Base-by-base conservation (phyloP, 1,140 invertebrate genomes). In the Lanistes nyassanus region DNA sequence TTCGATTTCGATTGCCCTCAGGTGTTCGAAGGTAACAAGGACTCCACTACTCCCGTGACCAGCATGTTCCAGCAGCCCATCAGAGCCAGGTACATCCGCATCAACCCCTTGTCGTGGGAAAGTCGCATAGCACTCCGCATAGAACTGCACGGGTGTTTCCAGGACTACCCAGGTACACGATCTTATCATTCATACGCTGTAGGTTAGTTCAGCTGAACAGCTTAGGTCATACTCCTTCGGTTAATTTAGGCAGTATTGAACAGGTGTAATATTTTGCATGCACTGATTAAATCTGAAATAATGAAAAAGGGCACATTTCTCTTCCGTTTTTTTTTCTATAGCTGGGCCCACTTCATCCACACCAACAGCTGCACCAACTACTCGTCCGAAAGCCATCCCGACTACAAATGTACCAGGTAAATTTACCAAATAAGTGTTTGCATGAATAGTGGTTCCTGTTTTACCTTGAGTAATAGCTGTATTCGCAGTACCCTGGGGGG, bases 21-120 rank as follows among this genome's bases (percentile, higher is more conserved):
- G 90, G 87, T 94, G 29, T 95, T 95, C 84, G 91, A 92, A 84
- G 95, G 94, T 1, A 94, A 94, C 29, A 83, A 92, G 0, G 92
- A 94, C 84, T 88, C 90, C 47, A 88, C 86, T 0, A 90, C 89
- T 0, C 90, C 92, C 0, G 88, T 92, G 1, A 89, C 91, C 77
- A 92, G 94, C 78, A 91, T 93, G 70, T 94, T 92, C 68, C 65
- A 73, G 29, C 85, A 88, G 34, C 93, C 94, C 23, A 90, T 96
- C 56, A 93, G 95, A 86, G 93, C 95, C 0, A 92, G 92, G 79
- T 91, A 92, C 37, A 78, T 96, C 2, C 90, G 93, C 65, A 90
- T 96, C 42, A 90, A 91, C 73, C 95, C 95, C 0, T 85, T 92
- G 3, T 93, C 93, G 3, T 97, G 95, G 94, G 91, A 94, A 81